Percentiles rank a stretch among this genome's conserved stretches.
phyloP scores from a whole-genome alignment of 1,140 invertebrate species.

The Drosophila lacertosa region DNA sequence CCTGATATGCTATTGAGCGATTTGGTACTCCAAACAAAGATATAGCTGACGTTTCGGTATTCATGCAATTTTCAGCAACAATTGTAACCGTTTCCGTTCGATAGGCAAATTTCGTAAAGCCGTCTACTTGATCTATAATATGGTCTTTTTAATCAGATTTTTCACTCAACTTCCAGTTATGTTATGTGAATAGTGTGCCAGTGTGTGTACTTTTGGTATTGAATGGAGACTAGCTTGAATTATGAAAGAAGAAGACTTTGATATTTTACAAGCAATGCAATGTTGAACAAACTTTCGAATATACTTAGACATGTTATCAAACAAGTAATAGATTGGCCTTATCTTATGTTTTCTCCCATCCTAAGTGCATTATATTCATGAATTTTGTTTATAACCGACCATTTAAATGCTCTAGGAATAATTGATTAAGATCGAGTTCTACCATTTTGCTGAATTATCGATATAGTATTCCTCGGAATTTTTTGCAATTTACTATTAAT shows the following conservation, averaged over 20 bases:
- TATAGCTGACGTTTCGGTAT: background rate
- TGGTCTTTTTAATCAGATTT: constrained; percentile 8
- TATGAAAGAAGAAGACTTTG: background rate
- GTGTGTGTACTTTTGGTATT: background rate
- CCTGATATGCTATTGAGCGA: constrained; percentile 3
- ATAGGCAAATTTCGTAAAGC: background rate
- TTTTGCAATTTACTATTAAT: too few relatives aligned
- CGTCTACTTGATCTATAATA: constrained; percentile 7
- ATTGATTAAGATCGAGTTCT: constrained; percentile 10
- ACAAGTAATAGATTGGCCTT: constrained; percentile 14
- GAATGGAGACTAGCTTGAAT: background rate
- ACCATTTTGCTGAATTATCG: too few relatives aligned
- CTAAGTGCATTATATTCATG: constrained; percentile 23
- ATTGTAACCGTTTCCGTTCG: background rate
- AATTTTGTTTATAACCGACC: constrained; percentile 25
- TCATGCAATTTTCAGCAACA: background rate
- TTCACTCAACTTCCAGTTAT: constrained; percentile 2
- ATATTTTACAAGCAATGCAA: too few relatives aligned
- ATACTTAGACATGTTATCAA: background rate
- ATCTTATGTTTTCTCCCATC: constrained; percentile 11
- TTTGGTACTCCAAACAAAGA: constrained; percentile 4
- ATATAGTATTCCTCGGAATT: too few relatives aligned
- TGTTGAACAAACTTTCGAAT: background rate
- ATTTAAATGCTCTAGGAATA: constrained; percentile 19
- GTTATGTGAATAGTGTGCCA: background rate